Base-by-base conservation (phyloP, 2,797 vertebrate species). In the Leptoclinus maculatus region DNA sequence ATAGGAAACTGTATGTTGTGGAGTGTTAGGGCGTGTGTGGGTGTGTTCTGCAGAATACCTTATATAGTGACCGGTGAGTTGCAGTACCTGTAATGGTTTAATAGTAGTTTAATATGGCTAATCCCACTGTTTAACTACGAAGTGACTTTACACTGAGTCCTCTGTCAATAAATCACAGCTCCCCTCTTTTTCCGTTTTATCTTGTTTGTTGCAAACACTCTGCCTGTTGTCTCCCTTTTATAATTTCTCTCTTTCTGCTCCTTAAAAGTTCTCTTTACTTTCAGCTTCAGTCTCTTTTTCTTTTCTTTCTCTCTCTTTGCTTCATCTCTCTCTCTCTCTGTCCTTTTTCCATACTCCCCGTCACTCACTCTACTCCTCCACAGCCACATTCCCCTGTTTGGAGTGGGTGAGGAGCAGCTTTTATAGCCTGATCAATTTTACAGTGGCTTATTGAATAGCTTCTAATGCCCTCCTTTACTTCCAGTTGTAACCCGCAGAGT, bases 401-500 rank as follows among this genome's bases (percentile, higher is more conserved):
- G 49, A 56, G 47, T 41, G 60, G 45, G 43, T 41, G 63, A 66
- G 69, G 82, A 36, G 60, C 79, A 74, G 82, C 80, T 93, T 95
- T 95, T 94, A 95, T 92, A 80, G 91, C 82, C 78, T 93, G 92
- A 95, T 95, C 94, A 95, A 94, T 95, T 93, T 94, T 89, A 88
- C 90, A 89, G 86, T 90, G 86, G 89, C 92, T 94, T 94, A 95
- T 94, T 94, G 94, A 95, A 93, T 92, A 91, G 88, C 91, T 94
- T 95, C 95, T 93, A 95, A 95, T 95, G 87, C 88, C 74, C 86
- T 90, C 93, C 90, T 95, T 95, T 95, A 95, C 94, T 94, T 94
- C 91, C 92, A 91, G 87, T 88, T 91, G 95, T 94, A 94, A 93
- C 87, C 88, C 69, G 29, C 87, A 72, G 87, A 83, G 88, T 90